A percentile compares a stretch with the other conserved stretches of the same genome.
Conservation (phyloP, 2,888 invertebrate species). For the Synanthedon tipuliformis region DNA sequence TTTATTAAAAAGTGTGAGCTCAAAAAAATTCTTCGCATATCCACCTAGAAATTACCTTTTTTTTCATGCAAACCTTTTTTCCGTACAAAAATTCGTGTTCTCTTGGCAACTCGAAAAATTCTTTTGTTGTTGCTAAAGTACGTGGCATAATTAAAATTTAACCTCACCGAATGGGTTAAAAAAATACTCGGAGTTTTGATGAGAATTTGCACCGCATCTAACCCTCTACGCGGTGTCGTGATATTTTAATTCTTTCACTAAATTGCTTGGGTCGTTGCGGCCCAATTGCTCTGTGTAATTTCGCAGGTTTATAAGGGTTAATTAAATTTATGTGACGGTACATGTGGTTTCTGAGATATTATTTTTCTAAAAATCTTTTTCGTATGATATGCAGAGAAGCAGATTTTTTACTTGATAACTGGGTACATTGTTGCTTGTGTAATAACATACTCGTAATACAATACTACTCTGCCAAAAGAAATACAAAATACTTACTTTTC, state of each 20-base stretch:
- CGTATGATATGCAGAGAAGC: no score
- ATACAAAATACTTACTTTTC: no score
- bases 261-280: conserved; percentile 33
- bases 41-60: no score
- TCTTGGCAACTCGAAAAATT: conserved; percentile 23
- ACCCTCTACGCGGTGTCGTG: conserved; percentile 20
- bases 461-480: no score
- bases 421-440: no score
- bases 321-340: conserved; percentile 42
- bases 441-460: no score
- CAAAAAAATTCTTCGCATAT: no score
- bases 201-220: conserved; percentile 13
- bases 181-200: conserved; percentile 9
- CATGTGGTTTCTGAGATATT: conserved; percentile 15
- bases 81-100: conserved; percentile 12
- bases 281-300: conserved; percentile 50
- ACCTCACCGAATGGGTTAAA: conserved; percentile 10
- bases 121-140: conserved; percentile 21
- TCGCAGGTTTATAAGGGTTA: conserved; percentile 41
- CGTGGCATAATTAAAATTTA: conserved; percentile 37
- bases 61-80: no score
- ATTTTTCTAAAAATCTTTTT: conserved; percentile 10
- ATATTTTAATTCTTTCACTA: conserved; percentile 42
- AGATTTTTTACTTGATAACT: no score
- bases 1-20: conserved; percentile 1